Percentiles rank a stretch among this genome's conserved stretches.
These are phyloP conservation scores for Pteronura brasiliensis DNA, from an alignment of 2,113 vertebrate species.

Conservation along the genomic window DNA sequence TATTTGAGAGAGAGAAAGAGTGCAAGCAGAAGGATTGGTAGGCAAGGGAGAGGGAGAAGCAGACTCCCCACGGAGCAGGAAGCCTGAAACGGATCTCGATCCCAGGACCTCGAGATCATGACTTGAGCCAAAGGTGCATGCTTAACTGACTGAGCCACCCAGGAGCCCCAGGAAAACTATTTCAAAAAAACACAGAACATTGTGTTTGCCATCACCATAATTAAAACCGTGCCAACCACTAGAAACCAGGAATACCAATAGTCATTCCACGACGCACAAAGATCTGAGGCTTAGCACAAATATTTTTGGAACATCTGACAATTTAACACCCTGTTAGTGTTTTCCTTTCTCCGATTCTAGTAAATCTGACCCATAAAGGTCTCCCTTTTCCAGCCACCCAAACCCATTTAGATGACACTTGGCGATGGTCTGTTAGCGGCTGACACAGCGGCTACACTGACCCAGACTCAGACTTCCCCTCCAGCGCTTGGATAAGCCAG, in stretches of 20 bases:
- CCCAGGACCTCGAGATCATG: no score
- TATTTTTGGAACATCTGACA: neutral
- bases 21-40: no score
- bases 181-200: neutral
- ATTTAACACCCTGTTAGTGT: no score
- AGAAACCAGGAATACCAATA: neutral
- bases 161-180: neutral
- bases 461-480: neutral
- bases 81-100: no score
- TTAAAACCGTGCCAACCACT: neutral
- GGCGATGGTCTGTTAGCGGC: neutral
- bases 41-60: no score
- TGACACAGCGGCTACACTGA: no score
- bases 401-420: neutral
- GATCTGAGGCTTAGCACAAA: neutral
- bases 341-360: neutral
- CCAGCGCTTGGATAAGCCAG: neutral
- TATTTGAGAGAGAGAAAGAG: no score
- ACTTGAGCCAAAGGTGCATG: no score
- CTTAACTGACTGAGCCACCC: no score
- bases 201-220: neutral
- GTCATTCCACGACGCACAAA: neutral
- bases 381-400: neutral
- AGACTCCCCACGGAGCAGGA: no score
- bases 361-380: neutral